Conservation (phyloP, 1,140 invertebrate species). For the Radopholus similis region DNA sequence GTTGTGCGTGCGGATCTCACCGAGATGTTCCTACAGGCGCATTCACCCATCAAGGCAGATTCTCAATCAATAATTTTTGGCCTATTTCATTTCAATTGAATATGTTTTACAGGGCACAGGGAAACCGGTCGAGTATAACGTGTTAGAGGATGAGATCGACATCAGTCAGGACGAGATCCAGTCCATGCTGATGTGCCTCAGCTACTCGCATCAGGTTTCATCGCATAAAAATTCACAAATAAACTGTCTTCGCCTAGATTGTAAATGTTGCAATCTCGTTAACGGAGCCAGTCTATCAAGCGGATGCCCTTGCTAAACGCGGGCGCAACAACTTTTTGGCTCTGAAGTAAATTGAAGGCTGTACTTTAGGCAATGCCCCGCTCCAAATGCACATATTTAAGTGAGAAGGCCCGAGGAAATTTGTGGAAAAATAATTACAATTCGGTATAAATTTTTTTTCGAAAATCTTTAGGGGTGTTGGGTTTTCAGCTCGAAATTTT, state of each 20-base stretch:
- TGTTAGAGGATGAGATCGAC: constrained; percentile 15
- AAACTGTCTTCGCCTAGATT: not conserved
- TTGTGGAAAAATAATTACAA: no score
- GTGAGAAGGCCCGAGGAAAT: no score
- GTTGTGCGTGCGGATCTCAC: constrained; percentile 22
- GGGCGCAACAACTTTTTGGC: constrained; percentile 10
- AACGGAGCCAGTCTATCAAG: constrained; percentile 18
- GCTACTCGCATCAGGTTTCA: constrained; percentile 22
- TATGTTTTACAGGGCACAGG: constrained; percentile 16
- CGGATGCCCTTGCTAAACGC: constrained; percentile 14
- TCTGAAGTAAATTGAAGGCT: not conserved
- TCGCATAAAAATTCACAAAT: not conserved
- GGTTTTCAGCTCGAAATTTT: not conserved
- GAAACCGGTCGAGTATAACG: constrained; percentile 24
- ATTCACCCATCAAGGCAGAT: constrained; percentile 20
- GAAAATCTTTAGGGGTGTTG: not conserved
- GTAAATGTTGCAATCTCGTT: constrained; percentile 7
- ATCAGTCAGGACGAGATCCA: constrained; percentile 22
- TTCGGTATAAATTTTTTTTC: not conserved
- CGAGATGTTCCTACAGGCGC: constrained; percentile 20
- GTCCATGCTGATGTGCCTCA: constrained; percentile 6
- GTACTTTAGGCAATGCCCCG: not conserved
- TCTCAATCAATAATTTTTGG: not conserved
- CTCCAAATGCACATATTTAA: no score
- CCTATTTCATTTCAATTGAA: constrained; percentile 1